Evolutionary conservation across 2,113 vertebrate species (phyloP).

Genomic region (Bucco capensis): DNA sequence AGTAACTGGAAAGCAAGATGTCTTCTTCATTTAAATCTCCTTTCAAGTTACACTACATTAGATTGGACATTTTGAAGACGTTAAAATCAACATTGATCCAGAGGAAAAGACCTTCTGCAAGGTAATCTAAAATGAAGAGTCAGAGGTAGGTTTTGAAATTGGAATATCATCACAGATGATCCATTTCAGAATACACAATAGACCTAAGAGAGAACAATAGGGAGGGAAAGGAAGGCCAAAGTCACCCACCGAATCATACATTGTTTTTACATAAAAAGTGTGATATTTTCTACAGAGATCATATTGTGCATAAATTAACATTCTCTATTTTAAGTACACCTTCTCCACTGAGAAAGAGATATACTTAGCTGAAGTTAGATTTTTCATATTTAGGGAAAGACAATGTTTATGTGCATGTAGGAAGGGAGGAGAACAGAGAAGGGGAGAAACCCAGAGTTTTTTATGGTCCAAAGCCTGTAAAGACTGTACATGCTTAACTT

Average conservation of each 20-base stretch:
- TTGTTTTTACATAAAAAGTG: background rate
- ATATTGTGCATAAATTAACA: background rate
- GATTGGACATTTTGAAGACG: constrained; percentile 38
- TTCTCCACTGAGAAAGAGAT: background rate
- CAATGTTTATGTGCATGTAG: background rate
- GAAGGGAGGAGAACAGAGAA: background rate
- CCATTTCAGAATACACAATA: background rate
- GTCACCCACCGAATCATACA: background rate
- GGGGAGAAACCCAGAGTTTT: background rate
- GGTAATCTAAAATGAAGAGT: background rate
- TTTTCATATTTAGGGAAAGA: background rate
- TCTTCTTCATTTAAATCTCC: constrained; percentile 33
- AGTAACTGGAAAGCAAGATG: constrained; percentile 51
- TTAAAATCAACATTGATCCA: constrained; percentile 18
- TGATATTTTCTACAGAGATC: background rate
- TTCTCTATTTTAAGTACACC: background rate
- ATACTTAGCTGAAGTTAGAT: background rate
- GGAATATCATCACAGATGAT: background rate
- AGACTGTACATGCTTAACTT: background rate
- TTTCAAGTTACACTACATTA: constrained; percentile 49
- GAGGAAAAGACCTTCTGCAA: background rate
- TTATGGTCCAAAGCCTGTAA: background rate
- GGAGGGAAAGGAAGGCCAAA: background rate
- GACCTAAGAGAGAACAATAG: background rate
- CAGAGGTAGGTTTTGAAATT: background rate